Percentiles rank a stretch among this genome's conserved stretches.
Conservation (phyloP, 2,113 vertebrate species). For the Glaucomys volans region DNA sequence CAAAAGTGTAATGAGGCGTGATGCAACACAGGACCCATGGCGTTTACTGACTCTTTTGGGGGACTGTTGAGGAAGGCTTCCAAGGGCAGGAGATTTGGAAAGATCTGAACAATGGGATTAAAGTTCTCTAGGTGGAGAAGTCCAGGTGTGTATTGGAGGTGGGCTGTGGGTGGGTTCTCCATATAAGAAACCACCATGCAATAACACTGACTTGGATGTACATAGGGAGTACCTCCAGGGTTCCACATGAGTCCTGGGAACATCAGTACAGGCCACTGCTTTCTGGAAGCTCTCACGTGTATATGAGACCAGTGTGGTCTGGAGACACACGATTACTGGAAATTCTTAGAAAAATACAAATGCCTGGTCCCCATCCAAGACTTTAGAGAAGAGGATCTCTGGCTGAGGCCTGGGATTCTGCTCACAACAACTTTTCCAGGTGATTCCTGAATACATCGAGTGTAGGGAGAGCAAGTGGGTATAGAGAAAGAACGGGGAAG, state of each 20-base stretch:
- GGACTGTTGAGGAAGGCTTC: background rate
- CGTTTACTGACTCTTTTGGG: background rate
- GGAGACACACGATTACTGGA: background rate
- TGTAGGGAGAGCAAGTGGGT: background rate
- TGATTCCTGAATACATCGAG: background rate
- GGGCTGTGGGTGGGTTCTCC: fast-evolving
- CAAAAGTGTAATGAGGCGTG: background rate
- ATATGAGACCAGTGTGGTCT: background rate
- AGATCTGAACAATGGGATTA: background rate
- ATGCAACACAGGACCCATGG: background rate
- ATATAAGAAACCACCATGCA: background rate
- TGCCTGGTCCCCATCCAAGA: background rate
- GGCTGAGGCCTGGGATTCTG: background rate
- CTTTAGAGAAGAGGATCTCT: background rate
- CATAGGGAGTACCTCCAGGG: background rate
- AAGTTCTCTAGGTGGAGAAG: background rate
- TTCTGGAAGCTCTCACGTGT: background rate
- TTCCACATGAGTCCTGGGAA: no score
- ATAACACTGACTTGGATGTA: fast-evolving
- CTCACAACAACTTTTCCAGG: background rate
- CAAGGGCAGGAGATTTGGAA: background rate
- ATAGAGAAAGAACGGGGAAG: background rate
- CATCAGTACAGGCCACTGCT: background rate
- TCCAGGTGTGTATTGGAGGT: fast-evolving
- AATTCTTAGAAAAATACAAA: background rate